These are phyloP conservation scores for Empidonax alnorum DNA, from an alignment of 2,113 vertebrate genomes.

Conservation along the genomic window DNA sequence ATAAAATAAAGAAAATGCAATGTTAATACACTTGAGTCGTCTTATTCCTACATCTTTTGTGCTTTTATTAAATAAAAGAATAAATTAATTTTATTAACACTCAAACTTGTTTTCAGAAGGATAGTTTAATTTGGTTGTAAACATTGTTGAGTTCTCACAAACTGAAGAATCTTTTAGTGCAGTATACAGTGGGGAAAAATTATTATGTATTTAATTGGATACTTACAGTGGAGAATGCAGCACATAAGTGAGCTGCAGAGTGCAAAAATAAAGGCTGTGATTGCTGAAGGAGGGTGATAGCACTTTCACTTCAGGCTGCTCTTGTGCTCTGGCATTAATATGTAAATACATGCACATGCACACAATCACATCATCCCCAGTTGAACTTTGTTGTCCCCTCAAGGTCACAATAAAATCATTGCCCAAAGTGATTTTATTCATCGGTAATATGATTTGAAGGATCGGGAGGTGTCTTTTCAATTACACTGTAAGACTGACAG, in stretches of 20 bases:
- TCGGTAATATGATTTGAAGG: not conserved
- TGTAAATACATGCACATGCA: slow-evolving; percentile 5
- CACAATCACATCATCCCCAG: not conserved
- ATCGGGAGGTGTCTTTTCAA: not conserved
- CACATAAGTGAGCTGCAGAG: not conserved
- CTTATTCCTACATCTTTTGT: not conserved
- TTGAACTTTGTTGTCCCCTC: not conserved
- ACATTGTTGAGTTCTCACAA: not conserved
- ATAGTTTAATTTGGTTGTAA: not conserved
- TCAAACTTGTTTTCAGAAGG: not conserved
- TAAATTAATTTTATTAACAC: not conserved
- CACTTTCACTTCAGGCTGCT: not conserved
- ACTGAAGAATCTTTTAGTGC: not conserved
- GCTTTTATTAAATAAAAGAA: not conserved
- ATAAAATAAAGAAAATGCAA: not conserved
- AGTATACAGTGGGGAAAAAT: not conserved
- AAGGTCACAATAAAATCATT: slow-evolving; percentile 16
- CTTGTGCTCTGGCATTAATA: not conserved
- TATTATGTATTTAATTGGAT: not conserved
- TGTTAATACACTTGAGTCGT: not conserved
- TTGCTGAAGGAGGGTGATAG: not conserved
- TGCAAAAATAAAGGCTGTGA: not conserved
- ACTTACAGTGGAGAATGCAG: not conserved
- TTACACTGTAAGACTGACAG: not conserved
- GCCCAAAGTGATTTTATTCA: not conserved